Base-by-base conservation (phyloP, 2,797 vertebrate species). In the Oophaga sylvatica region DNA sequence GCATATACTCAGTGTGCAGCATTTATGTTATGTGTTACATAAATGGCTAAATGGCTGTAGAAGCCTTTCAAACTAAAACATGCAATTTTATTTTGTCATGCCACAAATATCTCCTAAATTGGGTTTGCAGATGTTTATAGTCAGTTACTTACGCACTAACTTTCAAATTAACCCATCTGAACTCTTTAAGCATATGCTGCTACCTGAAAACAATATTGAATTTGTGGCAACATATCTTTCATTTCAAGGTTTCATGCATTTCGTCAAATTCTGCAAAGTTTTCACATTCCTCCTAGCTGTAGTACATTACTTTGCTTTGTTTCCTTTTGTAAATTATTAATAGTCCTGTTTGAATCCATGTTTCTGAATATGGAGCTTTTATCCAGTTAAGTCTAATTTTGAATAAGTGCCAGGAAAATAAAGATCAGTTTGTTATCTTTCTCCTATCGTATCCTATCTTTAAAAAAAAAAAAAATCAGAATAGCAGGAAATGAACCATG, bases 271-370 rank as follows among this genome's bases (percentile, higher is more conserved):
- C 31, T 56, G 19, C 59, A 63, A 62, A 22, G 3, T 78, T n/a
- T 85, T 53, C 59, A 48, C 45, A 67, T 62, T 67, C 62, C 26
- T 26, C 4, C 57, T 65, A 79, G 41, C 11, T 79, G 63, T 62
- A 35, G 13, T 60, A n/a, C 81, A 78, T 85, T 63, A 85, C 60
- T 29, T 80, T 80, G 62, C 41, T 81, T 57, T 87, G 59, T 78
- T 78, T 67, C 85, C 71, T 62, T 62, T 16, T 20, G 57, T 87
- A 31, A 87, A 87, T 81, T 75, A 81, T 87, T 81, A 65, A 87
- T 81, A 75, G 20, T 62, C 31, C 45, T 10, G 16, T 81, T 53
- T 81, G 59, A 81, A 56, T 75, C 22, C 35, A 76, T 76, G 16
- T 65, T 85, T 77, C 73, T 29, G 60, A 78, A 85, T 65, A 81